These are phyloP conservation scores for Pteropus rufus DNA, from an alignment of 2,797 vertebrate genomes.

Conservation along the genomic window DNA sequence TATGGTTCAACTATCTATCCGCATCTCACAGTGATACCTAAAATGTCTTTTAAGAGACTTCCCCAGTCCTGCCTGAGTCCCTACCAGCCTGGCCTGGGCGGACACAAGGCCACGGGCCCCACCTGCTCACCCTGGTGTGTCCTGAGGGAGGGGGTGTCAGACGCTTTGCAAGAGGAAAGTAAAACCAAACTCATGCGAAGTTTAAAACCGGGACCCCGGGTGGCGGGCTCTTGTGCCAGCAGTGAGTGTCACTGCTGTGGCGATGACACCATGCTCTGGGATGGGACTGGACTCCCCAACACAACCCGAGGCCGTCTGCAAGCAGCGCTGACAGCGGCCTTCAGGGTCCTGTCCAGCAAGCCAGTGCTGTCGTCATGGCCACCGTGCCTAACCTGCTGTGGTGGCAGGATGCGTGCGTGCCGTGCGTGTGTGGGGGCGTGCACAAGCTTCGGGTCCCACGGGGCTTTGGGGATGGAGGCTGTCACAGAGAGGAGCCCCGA, in stretches of 20 bases:
- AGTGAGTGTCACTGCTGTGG: too few relatives aligned
- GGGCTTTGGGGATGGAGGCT: not conserved
- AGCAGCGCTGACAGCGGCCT: accelerated
- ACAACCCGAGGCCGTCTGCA: not conserved
- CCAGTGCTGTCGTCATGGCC: not conserved
- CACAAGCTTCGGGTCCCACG: not conserved
- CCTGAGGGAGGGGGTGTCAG: not conserved
- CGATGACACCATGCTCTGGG: too few relatives aligned
- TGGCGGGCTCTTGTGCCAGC: too few relatives aligned
- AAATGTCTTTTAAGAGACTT: not conserved
- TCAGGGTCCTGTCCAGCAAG: not conserved
- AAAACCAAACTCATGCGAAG: too few relatives aligned
- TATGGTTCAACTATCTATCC: not conserved
- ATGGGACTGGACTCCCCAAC: too few relatives aligned
- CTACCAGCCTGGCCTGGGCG: not conserved
- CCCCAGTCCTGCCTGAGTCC: not conserved
- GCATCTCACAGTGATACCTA: not conserved
- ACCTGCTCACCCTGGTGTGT: not conserved
- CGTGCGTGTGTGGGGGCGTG: not conserved
- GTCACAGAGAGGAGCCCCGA: not conserved
- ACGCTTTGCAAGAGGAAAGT: too few relatives aligned
- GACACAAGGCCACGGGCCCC: accelerated
- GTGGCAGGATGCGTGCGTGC: too few relatives aligned
- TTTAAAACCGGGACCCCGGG: too few relatives aligned
- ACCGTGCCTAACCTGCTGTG: too few relatives aligned